Percentiles rank a stretch among this genome's conserved stretches.
These are phyloP conservation scores for Potorous gilbertii DNA, from an alignment of 2,797 vertebrate genomes.

Conservation along the genomic window DNA sequence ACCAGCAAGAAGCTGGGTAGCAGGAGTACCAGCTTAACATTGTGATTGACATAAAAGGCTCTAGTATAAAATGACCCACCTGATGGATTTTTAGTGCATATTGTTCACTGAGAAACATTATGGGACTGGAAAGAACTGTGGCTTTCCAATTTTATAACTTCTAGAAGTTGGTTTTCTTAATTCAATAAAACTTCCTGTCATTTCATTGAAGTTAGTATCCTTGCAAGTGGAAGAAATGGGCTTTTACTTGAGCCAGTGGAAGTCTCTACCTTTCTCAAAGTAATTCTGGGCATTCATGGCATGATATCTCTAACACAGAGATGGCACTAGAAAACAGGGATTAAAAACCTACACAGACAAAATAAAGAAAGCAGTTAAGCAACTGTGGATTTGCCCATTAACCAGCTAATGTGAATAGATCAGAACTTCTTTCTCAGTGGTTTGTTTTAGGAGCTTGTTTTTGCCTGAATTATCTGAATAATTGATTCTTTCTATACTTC, in stretches of 20 bases:
- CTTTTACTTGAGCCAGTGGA: background rate
- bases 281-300: background rate
- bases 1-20: background rate
- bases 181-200: background rate
- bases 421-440: background rate
- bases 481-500: background rate
- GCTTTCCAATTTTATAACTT: background rate
- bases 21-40: background rate
- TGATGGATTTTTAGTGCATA: background rate
- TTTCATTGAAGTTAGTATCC: background rate
- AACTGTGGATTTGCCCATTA: background rate
- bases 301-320: background rate
- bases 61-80: background rate
- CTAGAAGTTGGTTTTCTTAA: background rate
- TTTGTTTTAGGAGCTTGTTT: background rate
- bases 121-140: background rate
- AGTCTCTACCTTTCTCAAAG: background rate
- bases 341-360: background rate
- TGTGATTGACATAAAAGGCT: background rate
- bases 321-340: background rate
- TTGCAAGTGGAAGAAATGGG: background rate
- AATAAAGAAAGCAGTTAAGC: background rate
- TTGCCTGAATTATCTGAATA: background rate
- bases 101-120: background rate
- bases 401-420: background rate